Evolutionary conservation across 2,888 invertebrate genomes (phyloP).

Genomic region (Nephrotoma flavescens): DNA sequence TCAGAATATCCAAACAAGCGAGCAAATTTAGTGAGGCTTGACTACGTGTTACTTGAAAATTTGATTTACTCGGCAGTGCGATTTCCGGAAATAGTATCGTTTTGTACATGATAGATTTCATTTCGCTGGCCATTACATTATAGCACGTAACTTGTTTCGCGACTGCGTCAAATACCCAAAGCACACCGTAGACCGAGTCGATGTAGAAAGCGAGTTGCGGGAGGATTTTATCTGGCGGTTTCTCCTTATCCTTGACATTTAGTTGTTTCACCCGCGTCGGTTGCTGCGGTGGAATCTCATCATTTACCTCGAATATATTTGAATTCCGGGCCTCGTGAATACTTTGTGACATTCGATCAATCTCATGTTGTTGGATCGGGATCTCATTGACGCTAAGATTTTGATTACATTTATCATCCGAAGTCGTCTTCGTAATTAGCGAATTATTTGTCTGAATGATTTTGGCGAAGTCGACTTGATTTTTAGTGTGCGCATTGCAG

Average conservation of each 20-base stretch:
- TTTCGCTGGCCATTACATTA: constrained; percentile 71
- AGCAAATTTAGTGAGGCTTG: constrained; percentile 84
- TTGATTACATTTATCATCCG: constrained; percentile 19
- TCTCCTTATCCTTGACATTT: constrained; percentile 12
- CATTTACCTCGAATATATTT: constrained; percentile 11
- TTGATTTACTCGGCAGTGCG: constrained; percentile 57
- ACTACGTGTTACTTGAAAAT: constrained; percentile 59
- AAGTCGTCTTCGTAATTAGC: constrained; percentile 20
- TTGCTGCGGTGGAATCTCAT: constrained; percentile 14
- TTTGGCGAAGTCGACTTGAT: constrained; percentile 72
- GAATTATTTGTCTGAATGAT: constrained; percentile 41
- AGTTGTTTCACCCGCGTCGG: constrained; percentile 16
- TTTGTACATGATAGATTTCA: constrained; percentile 27
- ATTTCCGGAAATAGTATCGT: constrained; percentile 68
- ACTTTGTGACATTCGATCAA: constrained; percentile 30
- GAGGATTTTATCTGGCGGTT: constrained; percentile 20
- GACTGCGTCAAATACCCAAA: constrained; percentile 78
- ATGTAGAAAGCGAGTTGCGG: constrained; percentile 35
- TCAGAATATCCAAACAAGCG: constrained; percentile 78
- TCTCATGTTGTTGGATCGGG: constrained; percentile 8
- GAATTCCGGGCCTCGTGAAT: constrained; percentile 32
- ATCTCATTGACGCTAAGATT: constrained; percentile 20
- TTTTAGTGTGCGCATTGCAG: constrained; percentile 70
- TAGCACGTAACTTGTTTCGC: constrained; percentile 50
- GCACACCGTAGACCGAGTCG: constrained; percentile 83